These are phyloP conservation scores for Isichthys henryi DNA, from an alignment of 2,113 vertebrate species.

Conservation along the genomic window DNA sequence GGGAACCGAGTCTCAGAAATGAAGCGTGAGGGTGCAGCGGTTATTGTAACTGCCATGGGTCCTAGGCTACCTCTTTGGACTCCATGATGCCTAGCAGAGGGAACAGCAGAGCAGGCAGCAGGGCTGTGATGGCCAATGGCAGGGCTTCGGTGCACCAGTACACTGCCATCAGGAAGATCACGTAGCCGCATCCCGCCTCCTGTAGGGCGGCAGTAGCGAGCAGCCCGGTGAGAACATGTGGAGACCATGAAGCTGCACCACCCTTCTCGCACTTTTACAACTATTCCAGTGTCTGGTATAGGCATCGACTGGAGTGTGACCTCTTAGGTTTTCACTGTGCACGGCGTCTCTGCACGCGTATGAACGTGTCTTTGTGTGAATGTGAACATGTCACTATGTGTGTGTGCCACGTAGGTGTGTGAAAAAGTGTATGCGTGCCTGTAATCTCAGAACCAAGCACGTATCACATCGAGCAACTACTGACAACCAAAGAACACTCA, in stretches of 20 bases:
- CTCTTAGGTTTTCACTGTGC: neutral
- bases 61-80: constrained; percentile 67
- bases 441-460: neutral
- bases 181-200: constrained; percentile 78
- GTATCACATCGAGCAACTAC: neutral
- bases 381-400: neutral
- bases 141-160: constrained; percentile 94
- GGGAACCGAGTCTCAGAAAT: neutral
- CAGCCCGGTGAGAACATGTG: neutral
- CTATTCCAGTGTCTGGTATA: neutral
- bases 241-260: neutral
- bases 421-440: neutral
- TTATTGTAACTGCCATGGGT: neutral
- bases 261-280: neutral
- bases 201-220: constrained; percentile 40
- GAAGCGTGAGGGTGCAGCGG: neutral
- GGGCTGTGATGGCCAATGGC: constrained; percentile 78
- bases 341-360: neutral
- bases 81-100: constrained; percentile 80
- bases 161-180: constrained; percentile 83
- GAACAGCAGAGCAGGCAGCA: constrained; percentile 81
- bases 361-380: neutral
- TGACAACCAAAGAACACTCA: neutral
- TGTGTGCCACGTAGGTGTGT: neutral
- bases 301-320: neutral